Percentiles rank a stretch among this genome's conserved stretches.
Evolutionary conservation across 2,797 vertebrate genomes (phyloP).

Genomic region (Peromyscus aztecus): DNA sequence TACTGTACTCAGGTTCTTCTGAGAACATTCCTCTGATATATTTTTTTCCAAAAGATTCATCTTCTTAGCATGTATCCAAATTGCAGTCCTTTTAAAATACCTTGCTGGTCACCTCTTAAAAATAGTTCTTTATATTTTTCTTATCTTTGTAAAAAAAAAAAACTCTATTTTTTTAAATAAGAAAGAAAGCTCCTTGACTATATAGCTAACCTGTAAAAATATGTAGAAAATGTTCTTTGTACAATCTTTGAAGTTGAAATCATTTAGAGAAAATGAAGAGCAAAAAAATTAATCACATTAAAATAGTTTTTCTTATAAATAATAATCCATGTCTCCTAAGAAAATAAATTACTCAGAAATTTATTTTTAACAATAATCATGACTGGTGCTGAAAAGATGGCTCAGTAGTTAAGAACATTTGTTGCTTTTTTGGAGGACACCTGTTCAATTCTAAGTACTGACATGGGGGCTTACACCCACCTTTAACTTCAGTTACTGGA

Average conservation of each 20-base stretch:
- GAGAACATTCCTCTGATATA: not conserved
- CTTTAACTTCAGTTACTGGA: not conserved
- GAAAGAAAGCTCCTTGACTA: not conserved
- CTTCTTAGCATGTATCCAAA: not conserved
- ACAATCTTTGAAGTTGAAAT: not conserved
- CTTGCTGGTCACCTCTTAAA: not conserved
- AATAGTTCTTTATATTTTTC: not conserved
- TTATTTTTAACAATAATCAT: constrained; percentile 19
- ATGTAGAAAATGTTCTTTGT: not conserved
- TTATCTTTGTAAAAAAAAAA: not conserved
- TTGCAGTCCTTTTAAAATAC: not conserved
- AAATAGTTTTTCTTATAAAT: constrained; percentile 27
- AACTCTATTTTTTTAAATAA: not conserved
- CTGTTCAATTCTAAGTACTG: not conserved
- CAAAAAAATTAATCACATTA: not conserved
- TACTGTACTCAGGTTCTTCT: not conserved
- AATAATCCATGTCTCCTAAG: not conserved
- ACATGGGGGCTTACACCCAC: not conserved
- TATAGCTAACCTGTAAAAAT: not conserved
- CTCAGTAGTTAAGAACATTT: not conserved
- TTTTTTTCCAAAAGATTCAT: not conserved
- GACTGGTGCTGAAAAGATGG: not conserved
- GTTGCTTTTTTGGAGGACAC: not conserved
- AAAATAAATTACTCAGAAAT: not conserved
- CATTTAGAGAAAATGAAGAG: not conserved